Conservation (phyloP, 2,113 vertebrate genomes). For the Merops nubicus region DNA sequence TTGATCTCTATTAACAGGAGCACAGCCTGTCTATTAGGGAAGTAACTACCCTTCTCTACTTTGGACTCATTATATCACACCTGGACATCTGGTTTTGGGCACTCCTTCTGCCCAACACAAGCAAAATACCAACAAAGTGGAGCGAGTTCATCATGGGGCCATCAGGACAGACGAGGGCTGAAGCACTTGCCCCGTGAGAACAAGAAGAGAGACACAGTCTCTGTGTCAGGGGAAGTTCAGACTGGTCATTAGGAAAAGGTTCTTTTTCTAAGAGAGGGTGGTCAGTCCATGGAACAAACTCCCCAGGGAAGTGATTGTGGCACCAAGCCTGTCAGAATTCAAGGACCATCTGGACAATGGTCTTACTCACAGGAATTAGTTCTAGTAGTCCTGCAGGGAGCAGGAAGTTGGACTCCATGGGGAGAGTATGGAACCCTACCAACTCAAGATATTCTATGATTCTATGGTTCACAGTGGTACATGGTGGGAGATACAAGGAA, state of each 20-base stretch:
- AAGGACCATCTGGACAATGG: accelerated
- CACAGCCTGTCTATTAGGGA: neutral
- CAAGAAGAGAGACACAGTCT: neutral
- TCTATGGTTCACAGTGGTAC: neutral
- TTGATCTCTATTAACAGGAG: neutral
- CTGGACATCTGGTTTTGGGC: neutral
- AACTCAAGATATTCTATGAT: neutral
- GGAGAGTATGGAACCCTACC: neutral
- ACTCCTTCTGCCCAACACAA: accelerated
- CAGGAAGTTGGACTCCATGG: neutral
- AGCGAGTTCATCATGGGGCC: neutral
- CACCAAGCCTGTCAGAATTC: neutral
- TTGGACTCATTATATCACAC: neutral
- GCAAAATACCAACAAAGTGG: neutral
- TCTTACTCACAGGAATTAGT: neutral
- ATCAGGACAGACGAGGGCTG: neutral
- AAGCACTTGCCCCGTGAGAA: neutral
- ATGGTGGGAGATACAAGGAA: neutral
- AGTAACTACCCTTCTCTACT: neutral
- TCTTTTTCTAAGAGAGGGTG: neutral
- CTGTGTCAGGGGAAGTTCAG: neutral
- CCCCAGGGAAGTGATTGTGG: neutral
- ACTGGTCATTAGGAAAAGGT: neutral
- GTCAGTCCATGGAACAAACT: neutral
- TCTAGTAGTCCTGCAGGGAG: neutral